phyloP scores from a whole-genome alignment of 1,140 invertebrate species.

The Drosophila insularis region DNA sequence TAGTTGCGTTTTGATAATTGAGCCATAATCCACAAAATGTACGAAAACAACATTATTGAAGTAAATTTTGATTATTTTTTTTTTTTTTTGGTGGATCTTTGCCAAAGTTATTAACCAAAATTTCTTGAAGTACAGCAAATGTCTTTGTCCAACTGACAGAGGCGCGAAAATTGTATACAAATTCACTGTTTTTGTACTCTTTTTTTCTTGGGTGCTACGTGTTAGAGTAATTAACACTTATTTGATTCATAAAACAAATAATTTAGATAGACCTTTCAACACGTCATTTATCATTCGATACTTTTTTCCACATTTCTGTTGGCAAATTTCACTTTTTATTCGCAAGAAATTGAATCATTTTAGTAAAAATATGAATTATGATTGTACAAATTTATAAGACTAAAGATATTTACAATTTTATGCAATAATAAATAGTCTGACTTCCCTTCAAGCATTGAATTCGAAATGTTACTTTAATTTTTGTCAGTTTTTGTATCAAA shows the following conservation, averaged over 20 bases:
- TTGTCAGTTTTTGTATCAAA: too few species aligned
- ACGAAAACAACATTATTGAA: slow-evolving; percentile 41
- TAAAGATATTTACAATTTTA: too few species aligned
- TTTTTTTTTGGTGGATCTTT: slow-evolving; percentile 38
- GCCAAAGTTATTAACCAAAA: slow-evolving; percentile 53
- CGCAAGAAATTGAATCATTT: slow-evolving; percentile 53
- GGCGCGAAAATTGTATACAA: slow-evolving; percentile 55
- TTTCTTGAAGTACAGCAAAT: slow-evolving; percentile 45
- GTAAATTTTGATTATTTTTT: not conserved
- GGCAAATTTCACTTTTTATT: slow-evolving; percentile 64
- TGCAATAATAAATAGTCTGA: too few species aligned
- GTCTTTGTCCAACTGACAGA: slow-evolving; percentile 32
- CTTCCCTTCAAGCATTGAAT: too few species aligned
- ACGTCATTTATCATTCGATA: slow-evolving; percentile 7
- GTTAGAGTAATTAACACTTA: slow-evolving; percentile 56
- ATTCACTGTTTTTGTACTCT: not conserved
- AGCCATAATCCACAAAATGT: slow-evolving; percentile 58
- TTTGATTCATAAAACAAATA: slow-evolving; percentile 64
- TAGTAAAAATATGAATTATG: not conserved
- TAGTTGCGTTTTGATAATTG: slow-evolving; percentile 75
- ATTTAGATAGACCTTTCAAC: slow-evolving; percentile 6
- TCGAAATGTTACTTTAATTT: too few species aligned
- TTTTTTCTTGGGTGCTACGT: slow-evolving; percentile 49
- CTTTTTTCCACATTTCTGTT: not conserved
- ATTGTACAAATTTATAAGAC: too few species aligned